Evolutionary conservation across 2,888 invertebrate genomes (phyloP), one percentile per base, ranked within the genome.

Genomic region (Dicycla oo): DNA sequence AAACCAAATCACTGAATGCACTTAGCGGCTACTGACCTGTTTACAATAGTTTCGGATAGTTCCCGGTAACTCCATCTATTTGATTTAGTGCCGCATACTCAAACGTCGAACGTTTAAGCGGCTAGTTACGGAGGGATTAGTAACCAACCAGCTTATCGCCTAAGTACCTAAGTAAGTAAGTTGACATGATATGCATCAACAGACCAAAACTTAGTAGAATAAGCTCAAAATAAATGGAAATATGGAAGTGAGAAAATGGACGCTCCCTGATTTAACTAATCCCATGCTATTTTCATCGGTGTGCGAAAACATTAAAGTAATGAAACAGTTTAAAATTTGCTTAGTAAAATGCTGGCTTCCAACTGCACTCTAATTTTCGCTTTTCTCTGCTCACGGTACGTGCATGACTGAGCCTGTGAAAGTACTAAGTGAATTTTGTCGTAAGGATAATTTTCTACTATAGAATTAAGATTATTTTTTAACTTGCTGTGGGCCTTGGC

Each of bases 251-350:
- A 18, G 47, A 54, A 75, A 71, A 71, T 64, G 20, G 51, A 45
- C n/a, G 30, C n/a, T 54, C 40, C 5, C 70, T 64, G 23, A 75
- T 78, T 80, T 66, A 8, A 65, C 65, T 65, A 80, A 80, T 69
- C 38, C 57, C 23, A 23, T 45, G 47, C 80, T 75, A 49, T 53
- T 65, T 78, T n/a, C 57, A 62, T 38, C 61, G 51, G 51, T 47
- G 40, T 74, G 56, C 49, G 54, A 60, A 79, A 79, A 77, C 63
- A 68, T 77, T 77, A 79, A 78, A 74, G 34, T 74, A 56, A 69
- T 74, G 69, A 74, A 78, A 74, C 74, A 74, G 80, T 79, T 78
- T 69, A 56, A 69, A 77, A 78, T 77, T 62, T 78, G 74, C 64
- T 69, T 74, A 79, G 56, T 69, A 40, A 73, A 74, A 79, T 74